A percentile compares a stretch with the other conserved stretches of the same genome.
Conservation (phyloP, 30 jellyfish, hydroid and myxozoan genomes). For the Morbakka virulenta region DNA sequence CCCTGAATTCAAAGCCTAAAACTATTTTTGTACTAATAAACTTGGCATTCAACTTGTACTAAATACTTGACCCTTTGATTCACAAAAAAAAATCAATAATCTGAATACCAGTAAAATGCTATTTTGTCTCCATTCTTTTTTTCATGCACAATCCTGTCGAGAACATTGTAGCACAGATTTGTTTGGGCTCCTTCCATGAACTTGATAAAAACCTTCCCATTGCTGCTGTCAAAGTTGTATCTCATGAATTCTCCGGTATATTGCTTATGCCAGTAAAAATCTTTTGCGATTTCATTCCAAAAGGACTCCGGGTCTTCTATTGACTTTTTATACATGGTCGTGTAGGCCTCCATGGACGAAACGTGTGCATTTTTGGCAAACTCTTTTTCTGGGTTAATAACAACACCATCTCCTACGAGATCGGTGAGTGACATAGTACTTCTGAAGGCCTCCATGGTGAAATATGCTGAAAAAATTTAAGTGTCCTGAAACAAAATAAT, state of each 20-base stretch:
- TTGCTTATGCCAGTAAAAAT: slow-evolving; percentile 81
- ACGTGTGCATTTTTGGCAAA: slow-evolving; percentile 63
- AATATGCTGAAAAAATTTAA: too few species aligned
- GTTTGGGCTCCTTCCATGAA: slow-evolving; percentile 99
- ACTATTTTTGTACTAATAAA: too few species aligned
- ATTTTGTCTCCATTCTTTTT: slow-evolving; percentile 71
- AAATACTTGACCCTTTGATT: too few species aligned
- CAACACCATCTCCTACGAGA: slow-evolving; percentile 63
- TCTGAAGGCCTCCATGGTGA: too few species aligned
- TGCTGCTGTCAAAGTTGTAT: slow-evolving; percentile 62
- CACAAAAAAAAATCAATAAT: neutral
- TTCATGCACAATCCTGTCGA: slow-evolving; percentile 72
- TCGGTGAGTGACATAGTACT: slow-evolving; percentile 91
- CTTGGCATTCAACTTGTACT: too few species aligned
- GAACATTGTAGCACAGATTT: slow-evolving; percentile 86
- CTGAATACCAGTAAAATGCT: slow-evolving; percentile 86
- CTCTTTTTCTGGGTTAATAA: slow-evolving; percentile 36
- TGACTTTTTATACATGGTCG: slow-evolving; percentile 66
- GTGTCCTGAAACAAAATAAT: too few species aligned
- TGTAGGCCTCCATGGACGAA: slow-evolving; percentile 65
- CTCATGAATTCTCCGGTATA: slow-evolving; percentile 80
- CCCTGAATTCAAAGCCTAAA: too few species aligned
- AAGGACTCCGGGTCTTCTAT: slow-evolving; percentile 79
- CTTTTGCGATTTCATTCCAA: slow-evolving; percentile 91
- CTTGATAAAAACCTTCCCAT: slow-evolving; percentile 72